Evolutionary conservation across 2,797 vertebrate genomes (phyloP).

Genomic region (Lithobates pipiens): DNA sequence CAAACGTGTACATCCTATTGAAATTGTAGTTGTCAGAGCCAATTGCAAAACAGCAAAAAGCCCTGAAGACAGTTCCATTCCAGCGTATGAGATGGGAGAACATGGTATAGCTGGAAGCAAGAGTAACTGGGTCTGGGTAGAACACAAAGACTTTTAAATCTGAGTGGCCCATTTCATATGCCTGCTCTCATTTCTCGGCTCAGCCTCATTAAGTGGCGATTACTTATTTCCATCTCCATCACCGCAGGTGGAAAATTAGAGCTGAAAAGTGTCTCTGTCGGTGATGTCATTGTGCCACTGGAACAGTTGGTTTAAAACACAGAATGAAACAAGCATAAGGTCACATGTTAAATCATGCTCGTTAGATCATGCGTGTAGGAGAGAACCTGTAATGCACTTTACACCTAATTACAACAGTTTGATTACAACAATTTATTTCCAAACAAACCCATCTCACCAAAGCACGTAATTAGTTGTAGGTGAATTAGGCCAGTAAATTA

Average conservation of each 20-base stretch:
- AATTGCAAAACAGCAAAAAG: not conserved
- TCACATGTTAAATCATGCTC: not conserved
- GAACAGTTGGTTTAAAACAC: not conserved
- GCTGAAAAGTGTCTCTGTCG: not conserved
- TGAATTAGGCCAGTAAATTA: not conserved
- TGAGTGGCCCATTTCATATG: not conserved
- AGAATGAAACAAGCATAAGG: not conserved
- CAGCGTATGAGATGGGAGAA: not conserved
- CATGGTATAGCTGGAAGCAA: not conserved
- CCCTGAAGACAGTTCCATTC: not conserved
- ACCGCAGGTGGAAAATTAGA: slow-evolving; percentile 12
- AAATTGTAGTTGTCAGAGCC: too few relatives aligned
- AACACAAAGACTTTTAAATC: not conserved
- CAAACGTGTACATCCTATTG: not conserved
- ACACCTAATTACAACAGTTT: not conserved
- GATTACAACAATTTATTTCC: not conserved
- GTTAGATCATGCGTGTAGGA: not conserved
- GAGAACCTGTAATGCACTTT: not conserved
- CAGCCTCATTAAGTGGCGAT: not conserved
- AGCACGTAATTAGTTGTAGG: not conserved
- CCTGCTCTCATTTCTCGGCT: not conserved
- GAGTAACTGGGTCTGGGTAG: not conserved
- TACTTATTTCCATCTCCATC: not conserved
- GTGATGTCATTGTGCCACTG: slow-evolving; percentile 4
- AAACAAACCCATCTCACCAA: not conserved